A percentile compares a stretch with the other conserved stretches of the same genome.
Conservation (phyloP, 1,140 invertebrate species). For the Onthophagus taurus region DNA sequence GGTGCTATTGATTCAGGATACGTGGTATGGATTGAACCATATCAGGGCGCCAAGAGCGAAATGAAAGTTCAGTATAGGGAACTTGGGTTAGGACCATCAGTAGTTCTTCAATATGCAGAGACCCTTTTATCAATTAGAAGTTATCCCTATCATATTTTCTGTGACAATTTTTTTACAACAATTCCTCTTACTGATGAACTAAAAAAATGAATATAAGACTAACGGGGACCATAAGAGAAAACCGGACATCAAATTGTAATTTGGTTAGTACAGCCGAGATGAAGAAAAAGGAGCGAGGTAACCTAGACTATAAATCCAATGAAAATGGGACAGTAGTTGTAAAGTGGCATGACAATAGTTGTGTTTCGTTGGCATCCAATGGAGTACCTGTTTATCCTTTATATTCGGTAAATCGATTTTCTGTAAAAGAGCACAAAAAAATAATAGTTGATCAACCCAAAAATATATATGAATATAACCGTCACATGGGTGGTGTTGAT, state of each 20-base stretch:
- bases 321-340: conserved; percentile 15
- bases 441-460: conserved; percentile 20
- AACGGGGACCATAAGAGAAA: conserved; percentile 25
- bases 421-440: conserved; percentile 15
- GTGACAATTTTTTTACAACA: conserved; percentile 15
- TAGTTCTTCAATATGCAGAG: conserved; percentile 14
- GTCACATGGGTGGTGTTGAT: conserved; percentile 31
- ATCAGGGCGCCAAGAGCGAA: conserved; percentile 11
- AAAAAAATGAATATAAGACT: conserved; percentile 8
- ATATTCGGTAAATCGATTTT: no score
- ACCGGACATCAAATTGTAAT: conserved; percentile 28
- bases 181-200: conserved; percentile 14
- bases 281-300: conserved; percentile 26
- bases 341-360: conserved; percentile 26
- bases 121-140: conserved; percentile 3
- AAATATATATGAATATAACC: conserved; percentile 21
- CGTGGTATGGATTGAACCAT: conserved; percentile 11
- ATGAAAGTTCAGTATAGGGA: conserved; percentile 9
- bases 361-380: conserved; percentile 21
- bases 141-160: conserved; percentile 13
- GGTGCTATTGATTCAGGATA: conserved; percentile 10
- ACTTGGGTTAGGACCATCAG: conserved; percentile 12
- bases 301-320: conserved; percentile 29
- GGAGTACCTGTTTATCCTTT: conserved; percentile 14
- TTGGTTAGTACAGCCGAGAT: conserved; percentile 24